Evolutionary conservation across 2,113 vertebrate genomes (phyloP).

Genomic region (Lampris incognitus): DNA sequence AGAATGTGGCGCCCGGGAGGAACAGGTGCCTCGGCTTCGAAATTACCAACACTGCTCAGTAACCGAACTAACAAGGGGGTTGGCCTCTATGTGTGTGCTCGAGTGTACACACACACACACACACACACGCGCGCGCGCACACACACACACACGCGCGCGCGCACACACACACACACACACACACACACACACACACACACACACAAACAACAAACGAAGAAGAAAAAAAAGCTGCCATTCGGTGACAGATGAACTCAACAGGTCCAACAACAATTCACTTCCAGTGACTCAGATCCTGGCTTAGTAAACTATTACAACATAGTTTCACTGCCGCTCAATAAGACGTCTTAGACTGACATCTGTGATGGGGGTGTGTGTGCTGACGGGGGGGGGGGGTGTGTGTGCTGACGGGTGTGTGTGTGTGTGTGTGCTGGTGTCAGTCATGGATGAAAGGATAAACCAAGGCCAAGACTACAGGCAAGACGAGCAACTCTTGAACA

Average conservation of each 20-base stretch:
- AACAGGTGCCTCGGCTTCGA: conserved; percentile 35
- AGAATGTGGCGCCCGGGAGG: conserved; percentile 30
- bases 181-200: too few relatives aligned
- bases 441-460: not conserved
- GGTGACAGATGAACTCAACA: not conserved
- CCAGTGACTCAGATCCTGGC: conserved; percentile 40
- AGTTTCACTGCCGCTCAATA: conserved; percentile 6
- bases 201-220: not conserved
- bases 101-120: not conserved
- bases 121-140: not conserved
- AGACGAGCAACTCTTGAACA: not conserved
- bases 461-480: not conserved
- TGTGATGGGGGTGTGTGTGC: conserved; percentile 12
- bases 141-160: not conserved
- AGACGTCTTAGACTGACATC: conserved; percentile 2
- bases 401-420: not conserved
- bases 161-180: not conserved
- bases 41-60: not conserved
- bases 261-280: not conserved
- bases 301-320: conserved; percentile 19
- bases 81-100: not conserved
- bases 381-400: too few relatives aligned
- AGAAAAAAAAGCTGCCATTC: not conserved
- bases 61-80: not conserved
- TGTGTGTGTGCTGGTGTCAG: conserved; percentile 1